phyloP scores from a whole-genome alignment of 2,113 vertebrate genomes.

The Psittacara wagleri region DNA sequence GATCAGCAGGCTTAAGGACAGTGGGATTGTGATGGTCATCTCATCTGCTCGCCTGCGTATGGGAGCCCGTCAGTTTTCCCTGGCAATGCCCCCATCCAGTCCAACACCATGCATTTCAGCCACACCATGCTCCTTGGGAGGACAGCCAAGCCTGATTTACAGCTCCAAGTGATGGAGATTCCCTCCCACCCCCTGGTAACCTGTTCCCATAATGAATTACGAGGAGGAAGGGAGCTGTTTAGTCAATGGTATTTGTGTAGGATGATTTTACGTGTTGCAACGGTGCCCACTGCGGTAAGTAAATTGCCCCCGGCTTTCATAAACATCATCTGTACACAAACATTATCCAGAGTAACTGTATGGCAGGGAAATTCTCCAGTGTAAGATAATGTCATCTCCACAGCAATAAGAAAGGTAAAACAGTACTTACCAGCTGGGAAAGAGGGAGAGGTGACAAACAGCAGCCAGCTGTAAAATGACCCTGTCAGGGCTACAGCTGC shows the following conservation, averaged over 20 bases:
- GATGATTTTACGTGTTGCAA: conserved; percentile 44
- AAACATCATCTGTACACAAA: conserved; percentile 70
- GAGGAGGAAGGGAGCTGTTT: conserved; percentile 45
- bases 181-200: not conserved
- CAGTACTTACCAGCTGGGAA: conserved; percentile 47
- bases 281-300: conserved; percentile 41
- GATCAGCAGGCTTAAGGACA: not conserved
- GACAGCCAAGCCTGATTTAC: conserved; percentile 5
- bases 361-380: conserved; percentile 50
- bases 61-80: not conserved
- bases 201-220: conserved; percentile 37
- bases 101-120: rapidly evolving
- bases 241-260: conserved; percentile 48
- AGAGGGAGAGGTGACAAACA: conserved; percentile 41
- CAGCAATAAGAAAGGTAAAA: conserved; percentile 58
- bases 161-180: not conserved
- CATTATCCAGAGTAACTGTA: conserved; percentile 48
- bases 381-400: conserved; percentile 62
- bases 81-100: not conserved
- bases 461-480: conserved; percentile 66
- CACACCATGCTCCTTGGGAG: not conserved
- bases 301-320: conserved; percentile 65
- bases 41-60: rapidly evolving
- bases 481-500: conserved; percentile 20
- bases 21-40: not conserved